These are phyloP conservation scores for Drosophila trapezifrons DNA, from an alignment of 1,140 invertebrate species.

Conservation along the genomic window DNA sequence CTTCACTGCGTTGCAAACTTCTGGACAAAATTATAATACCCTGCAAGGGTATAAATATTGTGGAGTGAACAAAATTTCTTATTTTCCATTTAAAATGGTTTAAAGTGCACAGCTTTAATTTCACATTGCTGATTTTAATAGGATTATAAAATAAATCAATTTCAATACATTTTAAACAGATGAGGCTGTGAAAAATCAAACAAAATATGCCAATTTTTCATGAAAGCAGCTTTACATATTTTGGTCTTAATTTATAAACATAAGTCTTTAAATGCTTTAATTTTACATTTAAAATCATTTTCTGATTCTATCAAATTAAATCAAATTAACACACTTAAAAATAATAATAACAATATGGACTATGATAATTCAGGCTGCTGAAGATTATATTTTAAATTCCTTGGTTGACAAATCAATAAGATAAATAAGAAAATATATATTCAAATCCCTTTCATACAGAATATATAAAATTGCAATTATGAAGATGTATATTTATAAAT, in stretches of 20 bases:
- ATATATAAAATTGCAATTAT: too few species aligned
- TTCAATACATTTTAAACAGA: neutral
- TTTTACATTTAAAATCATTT: neutral
- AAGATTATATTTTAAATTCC: neutral
- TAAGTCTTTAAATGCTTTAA: neutral
- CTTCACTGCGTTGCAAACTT: too few species aligned
- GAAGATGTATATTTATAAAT: too few species aligned
- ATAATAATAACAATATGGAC: neutral
- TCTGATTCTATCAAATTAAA: too few species aligned
- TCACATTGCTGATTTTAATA: neutral
- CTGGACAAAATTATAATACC: too few species aligned
- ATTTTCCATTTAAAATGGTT: neutral
- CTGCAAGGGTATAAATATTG: too few species aligned
- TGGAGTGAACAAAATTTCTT: neutral
- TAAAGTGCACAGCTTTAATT: neutral
- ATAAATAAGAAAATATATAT: too few species aligned
- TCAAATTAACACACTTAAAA: neutral
- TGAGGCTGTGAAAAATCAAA: accelerated
- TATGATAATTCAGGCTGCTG: neutral
- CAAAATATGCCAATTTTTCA: neutral
- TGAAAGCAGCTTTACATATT: too few species aligned
- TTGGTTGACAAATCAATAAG: neutral
- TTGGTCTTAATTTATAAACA: neutral
- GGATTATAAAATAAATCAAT: neutral
- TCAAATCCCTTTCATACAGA: too few species aligned